phyloP scores from a whole-genome alignment of 2,797 vertebrate species.

The Spinus pinus region DNA sequence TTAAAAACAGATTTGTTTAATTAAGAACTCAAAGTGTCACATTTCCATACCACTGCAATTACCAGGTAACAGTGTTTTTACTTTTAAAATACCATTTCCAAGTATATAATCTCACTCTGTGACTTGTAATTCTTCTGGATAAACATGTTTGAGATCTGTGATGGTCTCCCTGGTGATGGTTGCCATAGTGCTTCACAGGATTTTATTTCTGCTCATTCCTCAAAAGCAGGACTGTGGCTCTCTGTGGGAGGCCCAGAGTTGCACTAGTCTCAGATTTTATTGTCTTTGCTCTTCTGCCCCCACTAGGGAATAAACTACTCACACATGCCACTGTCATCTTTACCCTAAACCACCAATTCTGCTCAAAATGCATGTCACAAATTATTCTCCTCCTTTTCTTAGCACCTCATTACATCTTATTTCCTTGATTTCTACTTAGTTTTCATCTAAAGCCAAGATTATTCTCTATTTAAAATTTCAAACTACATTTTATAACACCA shows the following conservation, averaged over 20 bases:
- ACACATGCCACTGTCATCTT: background rate
- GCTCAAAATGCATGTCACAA: background rate
- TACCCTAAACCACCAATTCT: background rate
- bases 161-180: constrained; percentile 60
- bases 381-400: background rate
- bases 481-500: background rate
- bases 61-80: constrained; percentile 30
- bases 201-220: constrained; percentile 55
- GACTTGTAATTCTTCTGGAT: constrained; percentile 32
- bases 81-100: constrained; percentile 38
- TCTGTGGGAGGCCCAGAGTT: constrained; percentile 24
- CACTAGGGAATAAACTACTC: background rate
- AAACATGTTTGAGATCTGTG: constrained; percentile 41
- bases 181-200: constrained; percentile 44
- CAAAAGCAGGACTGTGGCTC: constrained; percentile 35
- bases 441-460: background rate
- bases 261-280: background rate
- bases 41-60: background rate
- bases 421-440: background rate
- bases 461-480: background rate
- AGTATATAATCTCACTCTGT: background rate
- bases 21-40: background rate
- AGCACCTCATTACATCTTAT: background rate
- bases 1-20: constrained; percentile 10
- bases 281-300: background rate